Conservation (phyloP, 2,888 invertebrate genomes). For the Latheticus oryzae region DNA sequence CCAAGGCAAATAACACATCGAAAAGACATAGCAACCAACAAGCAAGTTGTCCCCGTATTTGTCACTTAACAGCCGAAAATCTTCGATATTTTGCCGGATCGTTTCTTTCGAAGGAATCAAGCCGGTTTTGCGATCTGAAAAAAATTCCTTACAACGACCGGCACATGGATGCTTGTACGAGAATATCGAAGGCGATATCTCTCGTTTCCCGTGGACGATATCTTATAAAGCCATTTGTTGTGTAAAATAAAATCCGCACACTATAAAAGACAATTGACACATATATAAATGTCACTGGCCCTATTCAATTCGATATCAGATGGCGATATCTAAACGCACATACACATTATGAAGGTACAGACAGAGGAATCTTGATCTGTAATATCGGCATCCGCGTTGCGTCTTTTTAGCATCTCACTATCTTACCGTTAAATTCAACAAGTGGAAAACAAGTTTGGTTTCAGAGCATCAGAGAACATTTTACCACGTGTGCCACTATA, state of each 20-base stretch:
- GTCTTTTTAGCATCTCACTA: conserved; percentile 36
- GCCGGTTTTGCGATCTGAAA: conserved; percentile 20
- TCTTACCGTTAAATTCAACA: conserved; percentile 41
- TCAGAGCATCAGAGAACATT: conserved; percentile 27
- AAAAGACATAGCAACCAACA: conserved; percentile 24
- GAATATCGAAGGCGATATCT: conserved; percentile 30
- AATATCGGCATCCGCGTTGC: conserved; percentile 36
- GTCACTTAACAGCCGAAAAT: conserved; percentile 30
- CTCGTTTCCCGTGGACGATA: conserved; percentile 23
- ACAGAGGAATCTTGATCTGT: conserved; percentile 37
- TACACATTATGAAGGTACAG: conserved; percentile 38
- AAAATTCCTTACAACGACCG: conserved; percentile 11
- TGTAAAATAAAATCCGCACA: conserved; percentile 38
- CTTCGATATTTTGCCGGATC: conserved; percentile 6
- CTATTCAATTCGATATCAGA: conserved; percentile 48
- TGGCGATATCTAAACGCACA: conserved; percentile 43
- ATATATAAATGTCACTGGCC: conserved; percentile 47
- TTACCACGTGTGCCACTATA: conserved; percentile 37
- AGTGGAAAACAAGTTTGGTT: conserved; percentile 41
- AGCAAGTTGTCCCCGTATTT: conserved; percentile 25
- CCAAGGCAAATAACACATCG: conserved; percentile 36
- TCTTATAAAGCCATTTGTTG: conserved; percentile 34
- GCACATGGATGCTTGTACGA: conserved; percentile 13
- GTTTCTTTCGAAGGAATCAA: not conserved
- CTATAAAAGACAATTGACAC: conserved; percentile 48